Conservation (phyloP, 2,888 invertebrate species). For the Liodrosophila aerea region DNA sequence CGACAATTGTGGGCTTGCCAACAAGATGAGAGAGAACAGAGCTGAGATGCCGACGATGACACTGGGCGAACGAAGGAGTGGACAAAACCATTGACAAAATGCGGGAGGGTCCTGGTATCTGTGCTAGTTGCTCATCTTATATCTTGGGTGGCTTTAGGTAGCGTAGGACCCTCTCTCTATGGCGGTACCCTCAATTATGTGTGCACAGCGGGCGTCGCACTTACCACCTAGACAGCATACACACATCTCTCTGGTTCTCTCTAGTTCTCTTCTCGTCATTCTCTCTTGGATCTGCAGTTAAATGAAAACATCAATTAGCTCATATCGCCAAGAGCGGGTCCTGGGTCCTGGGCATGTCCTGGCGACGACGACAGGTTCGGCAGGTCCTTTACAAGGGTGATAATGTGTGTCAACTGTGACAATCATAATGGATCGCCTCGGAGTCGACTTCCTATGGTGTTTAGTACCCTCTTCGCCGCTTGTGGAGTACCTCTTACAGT, state of each 20-base stretch:
- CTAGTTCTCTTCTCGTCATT: not conserved
- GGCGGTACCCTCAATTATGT: slow-evolving; percentile 71
- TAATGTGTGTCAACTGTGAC: slow-evolving; percentile 77
- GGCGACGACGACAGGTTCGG: slow-evolving; percentile 61
- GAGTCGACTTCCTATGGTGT: slow-evolving; percentile 23
- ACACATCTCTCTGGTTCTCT: slow-evolving; percentile 23
- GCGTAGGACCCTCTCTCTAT: slow-evolving; percentile 4
- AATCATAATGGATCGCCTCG: slow-evolving; percentile 73
- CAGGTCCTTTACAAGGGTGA: slow-evolving; percentile 57
- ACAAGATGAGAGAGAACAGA: slow-evolving; percentile 27
- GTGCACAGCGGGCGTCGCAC: slow-evolving; percentile 80
- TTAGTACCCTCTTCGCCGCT: slow-evolving; percentile 33
- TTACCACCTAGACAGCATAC: slow-evolving; percentile 79
- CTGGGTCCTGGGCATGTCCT: slow-evolving; percentile 18
- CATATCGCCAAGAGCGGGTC: slow-evolving; percentile 42
- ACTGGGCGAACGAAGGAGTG: slow-evolving; percentile 44
- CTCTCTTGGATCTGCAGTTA: slow-evolving; percentile 30
- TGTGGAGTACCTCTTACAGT: slow-evolving; percentile 42
- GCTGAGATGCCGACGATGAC: slow-evolving; percentile 58
- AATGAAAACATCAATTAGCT: slow-evolving; percentile 79
- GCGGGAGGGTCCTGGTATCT: slow-evolving; percentile 15
- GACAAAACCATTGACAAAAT: slow-evolving; percentile 73
- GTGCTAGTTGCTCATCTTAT: slow-evolving; percentile 53
- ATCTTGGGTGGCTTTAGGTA: slow-evolving; percentile 49
- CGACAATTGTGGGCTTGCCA: slow-evolving; percentile 56